Conservation (phyloP, 2,888 invertebrate species). For the Smittia sp. region DNA sequence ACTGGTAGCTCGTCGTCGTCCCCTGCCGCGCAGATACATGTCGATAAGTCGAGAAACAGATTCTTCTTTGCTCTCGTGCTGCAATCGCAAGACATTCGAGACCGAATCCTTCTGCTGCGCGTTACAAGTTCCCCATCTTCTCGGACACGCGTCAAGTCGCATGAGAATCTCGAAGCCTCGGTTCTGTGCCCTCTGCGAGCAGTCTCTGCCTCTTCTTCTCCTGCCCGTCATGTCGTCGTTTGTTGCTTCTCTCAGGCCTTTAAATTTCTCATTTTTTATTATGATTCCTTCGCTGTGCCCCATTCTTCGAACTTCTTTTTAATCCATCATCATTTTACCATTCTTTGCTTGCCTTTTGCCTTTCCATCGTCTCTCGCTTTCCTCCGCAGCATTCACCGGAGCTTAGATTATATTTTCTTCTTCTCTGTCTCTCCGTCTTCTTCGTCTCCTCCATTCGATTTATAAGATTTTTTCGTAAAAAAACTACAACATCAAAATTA, state of each 20-base stretch:
- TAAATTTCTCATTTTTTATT: slow-evolving; percentile 37
- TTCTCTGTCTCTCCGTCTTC: slow-evolving; percentile 17
- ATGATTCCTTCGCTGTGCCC: slow-evolving; percentile 18
- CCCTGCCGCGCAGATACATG: neutral
- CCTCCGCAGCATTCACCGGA: neutral
- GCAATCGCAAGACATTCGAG: neutral
- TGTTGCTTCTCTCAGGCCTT: slow-evolving; percentile 23
- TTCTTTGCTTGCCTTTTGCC: slow-evolving; percentile 16
- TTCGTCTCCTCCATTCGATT: slow-evolving; percentile 19
- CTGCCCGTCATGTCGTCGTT: slow-evolving; percentile 1
- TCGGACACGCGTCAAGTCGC: slow-evolving; percentile 29
- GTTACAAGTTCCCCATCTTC: slow-evolving; percentile 11
- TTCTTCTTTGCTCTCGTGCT: neutral
- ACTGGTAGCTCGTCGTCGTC: neutral
- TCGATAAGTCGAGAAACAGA: slow-evolving; percentile 6
- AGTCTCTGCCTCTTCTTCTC: neutral
- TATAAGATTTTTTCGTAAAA: slow-evolving; percentile 21
- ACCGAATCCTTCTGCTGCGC: slow-evolving; percentile 2
- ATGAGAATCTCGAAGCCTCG: neutral
- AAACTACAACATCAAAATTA: slow-evolving; percentile 38
- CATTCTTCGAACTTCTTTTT: slow-evolving; percentile 32
- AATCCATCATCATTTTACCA: slow-evolving; percentile 37
- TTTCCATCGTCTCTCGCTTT: neutral
- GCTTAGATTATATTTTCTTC: slow-evolving; percentile 18
- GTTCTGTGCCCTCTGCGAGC: slow-evolving; percentile 12